Evolutionary conservation across 2,797 vertebrate genomes (phyloP).

Genomic region (Poeciliopsis infans): DNA sequence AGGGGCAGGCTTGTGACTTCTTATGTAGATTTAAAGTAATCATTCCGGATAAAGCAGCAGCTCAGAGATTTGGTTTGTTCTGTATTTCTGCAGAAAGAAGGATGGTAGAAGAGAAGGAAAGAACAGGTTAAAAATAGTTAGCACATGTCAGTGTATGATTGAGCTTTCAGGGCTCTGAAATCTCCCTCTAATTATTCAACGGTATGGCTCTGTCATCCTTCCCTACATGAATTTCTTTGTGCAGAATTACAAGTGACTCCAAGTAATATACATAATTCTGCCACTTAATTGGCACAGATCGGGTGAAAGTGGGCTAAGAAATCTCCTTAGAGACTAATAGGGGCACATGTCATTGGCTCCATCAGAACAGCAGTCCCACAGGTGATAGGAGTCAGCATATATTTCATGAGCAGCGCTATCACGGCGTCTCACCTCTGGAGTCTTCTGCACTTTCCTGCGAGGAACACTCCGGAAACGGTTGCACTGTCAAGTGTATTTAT

Average conservation of each 20-base stretch:
- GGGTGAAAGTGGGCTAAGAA: conserved; percentile 88
- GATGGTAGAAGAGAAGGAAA: conserved; percentile 61
- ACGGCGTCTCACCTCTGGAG: conserved; percentile 84
- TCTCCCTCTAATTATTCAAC: conserved; percentile 95
- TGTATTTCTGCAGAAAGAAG: conserved; percentile 49
- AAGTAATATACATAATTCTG: conserved; percentile 97
- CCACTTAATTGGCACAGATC: conserved; percentile 94
- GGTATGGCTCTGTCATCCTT: conserved; percentile 89
- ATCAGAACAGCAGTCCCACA: conserved; percentile 92
- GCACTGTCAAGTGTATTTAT: conserved; percentile 84
- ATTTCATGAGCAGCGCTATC: conserved; percentile 87
- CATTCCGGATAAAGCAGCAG: conserved; percentile 36
- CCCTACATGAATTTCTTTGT: conserved; percentile 84
- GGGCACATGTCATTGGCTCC: conserved; percentile 93
- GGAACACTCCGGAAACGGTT: conserved; percentile 73
- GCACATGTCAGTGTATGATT: conserved; percentile 84
- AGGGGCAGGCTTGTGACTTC: conserved; percentile 4
- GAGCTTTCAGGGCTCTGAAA: conserved; percentile 89
- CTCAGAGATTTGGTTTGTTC: conserved; percentile 64
- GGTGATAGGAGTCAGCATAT: conserved; percentile 92
- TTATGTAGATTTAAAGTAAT: conserved; percentile 31
- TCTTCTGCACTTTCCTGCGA: conserved; percentile 78
- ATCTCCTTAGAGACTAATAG: conserved; percentile 91
- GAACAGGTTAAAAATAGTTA: conserved; percentile 89
- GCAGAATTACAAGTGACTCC: conserved; percentile 89